Conservation (phyloP, 2,888 invertebrate genomes). For the Drosophila macrothrix region DNA sequence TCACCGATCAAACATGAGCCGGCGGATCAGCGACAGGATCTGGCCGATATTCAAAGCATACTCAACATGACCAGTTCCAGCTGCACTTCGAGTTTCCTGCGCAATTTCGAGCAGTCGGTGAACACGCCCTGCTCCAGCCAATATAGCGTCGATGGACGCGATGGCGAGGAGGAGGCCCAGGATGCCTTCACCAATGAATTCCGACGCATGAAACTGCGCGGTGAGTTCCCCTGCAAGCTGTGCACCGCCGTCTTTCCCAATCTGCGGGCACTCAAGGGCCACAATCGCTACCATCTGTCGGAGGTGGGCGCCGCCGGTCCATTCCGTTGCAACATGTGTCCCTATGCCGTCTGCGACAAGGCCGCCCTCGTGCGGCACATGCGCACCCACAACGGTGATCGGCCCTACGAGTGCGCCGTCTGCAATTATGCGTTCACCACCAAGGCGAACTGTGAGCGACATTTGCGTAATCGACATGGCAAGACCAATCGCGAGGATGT, state of each 20-base stretch:
- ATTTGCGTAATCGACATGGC: conserved; percentile 95
- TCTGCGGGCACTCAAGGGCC: conserved; percentile 94
- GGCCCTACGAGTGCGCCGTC: conserved; percentile 97
- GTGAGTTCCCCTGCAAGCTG: conserved; percentile 95
- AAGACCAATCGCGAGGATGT: conserved; percentile 95
- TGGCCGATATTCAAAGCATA: conserved; percentile 94
- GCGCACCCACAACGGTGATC: conserved; percentile 97
- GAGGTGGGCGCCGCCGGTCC: conserved; percentile 90
- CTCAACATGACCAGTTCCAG: conserved; percentile 90
- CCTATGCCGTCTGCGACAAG: conserved; percentile 93
- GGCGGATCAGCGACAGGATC: conserved; percentile 89
- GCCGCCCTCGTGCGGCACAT: conserved; percentile 96
- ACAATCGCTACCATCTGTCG: conserved; percentile 93
- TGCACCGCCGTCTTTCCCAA: conserved; percentile 95
- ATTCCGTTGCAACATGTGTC: conserved; percentile 97
- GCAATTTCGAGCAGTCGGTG: conserved; percentile 87
- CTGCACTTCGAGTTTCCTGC: conserved; percentile 87
- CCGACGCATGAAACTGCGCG: conserved; percentile 94
- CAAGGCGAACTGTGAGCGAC: conserved; percentile 98
- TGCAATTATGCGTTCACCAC: conserved; percentile 99
- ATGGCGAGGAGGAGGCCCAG: conserved; percentile 90
- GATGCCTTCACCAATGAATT: conserved; percentile 94
- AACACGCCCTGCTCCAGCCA: conserved; percentile 85
- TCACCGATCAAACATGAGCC: conserved; percentile 80
- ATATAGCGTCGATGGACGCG: conserved; percentile 80